Evolutionary conservation across 2,888 invertebrate genomes (phyloP), one percentile per base, ranked within the genome.

Genomic region (Mesopsocus fuscifrons): DNA sequence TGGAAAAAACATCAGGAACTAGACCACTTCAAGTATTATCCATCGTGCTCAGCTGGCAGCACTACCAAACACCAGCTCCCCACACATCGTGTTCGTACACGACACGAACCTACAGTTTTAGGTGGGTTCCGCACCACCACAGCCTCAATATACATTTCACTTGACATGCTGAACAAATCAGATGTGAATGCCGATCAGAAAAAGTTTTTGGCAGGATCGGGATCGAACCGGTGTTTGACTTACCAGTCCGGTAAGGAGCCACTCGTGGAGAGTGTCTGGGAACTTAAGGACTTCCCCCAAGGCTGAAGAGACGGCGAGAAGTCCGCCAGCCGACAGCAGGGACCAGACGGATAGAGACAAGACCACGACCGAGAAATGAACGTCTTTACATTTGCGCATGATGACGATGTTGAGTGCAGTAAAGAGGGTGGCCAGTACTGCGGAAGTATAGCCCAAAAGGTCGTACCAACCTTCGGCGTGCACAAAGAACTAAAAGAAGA

Each of bases 371-470:
- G 63, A 62, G 50, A 59, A 64, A 49, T 64, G 64, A 18, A 64
- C 61, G 46, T 64, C 59, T 18, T 57, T 53, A 46, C 64, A 64
- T 50, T 64, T 64, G 44, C 63, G 54, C 63, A 63, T 64, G 13
- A 64, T 54, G 1, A 65, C 64, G 21, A 64, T 63, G 42, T 65
- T 65, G 31, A 64, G 48, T 3, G 65, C 64, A 2, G 62, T 64
- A 48, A 64, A 64, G 2, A 64, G 41, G 1, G 64, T 62, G 26
- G 63, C 64, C 18, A 58, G 48, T 1, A 65, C 50, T 4, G 64
- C 65, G 31, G 57, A 62, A 1, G 55, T 51, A 46, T 65, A 64
- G 26, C 64, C 64, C 47, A 60, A 47, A 1, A 60, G 48, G 46
- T 64, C 62, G 49, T 63, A 63, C 1, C 50, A 2, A 17, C 8